Evolutionary conservation across 1,140 invertebrate genomes (phyloP), one percentile per base, ranked within the genome.

Genomic region (Brachionus rotundiformis): DNA sequence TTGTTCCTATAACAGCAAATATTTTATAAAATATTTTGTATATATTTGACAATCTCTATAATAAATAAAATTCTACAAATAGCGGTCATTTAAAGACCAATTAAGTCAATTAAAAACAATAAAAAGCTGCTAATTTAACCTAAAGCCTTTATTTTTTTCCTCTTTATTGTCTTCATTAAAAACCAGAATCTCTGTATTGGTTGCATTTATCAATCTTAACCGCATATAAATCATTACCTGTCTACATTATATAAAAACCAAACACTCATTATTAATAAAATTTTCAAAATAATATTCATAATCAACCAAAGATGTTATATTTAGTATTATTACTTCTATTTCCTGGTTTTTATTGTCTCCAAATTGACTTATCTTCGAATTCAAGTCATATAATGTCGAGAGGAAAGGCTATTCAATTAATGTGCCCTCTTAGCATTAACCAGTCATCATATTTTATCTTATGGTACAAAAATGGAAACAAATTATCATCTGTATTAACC

Each of bases 71-170:
- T 8, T 19, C n/a, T n/a, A n/a, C n/a, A 6, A 54, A 54, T 54
- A 54, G 47, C 47, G 47, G 47, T 54, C 47, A 19, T 54, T 7
- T 8, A 54, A 54, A 54, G 47, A 54, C 3, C 47, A 54, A 54
- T 54, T 54, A 54, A 19, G 47, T 7, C 47, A 54, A 54, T 54
- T 23, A 8, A 54, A 54, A 54, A 25, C 47, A 54, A 54, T 19
- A 54, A 54, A 54, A 54, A 54, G 47, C 47, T 54, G 47, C 8
- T 54, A 54, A 54, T 54, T 54, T 54, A 54, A 25, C 47, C 47
- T 23, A 10, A 39, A 39, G 13, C 7, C 1, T 23, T 6, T 54
- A 19, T 54, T 54, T 19, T 8, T 54, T 19, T 19, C n/a, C 47
- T 19, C 47, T 54, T 54, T 54, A 19, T 54, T 54, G 47, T 54